Base-by-base conservation (phyloP, 1,140 invertebrate species). In the Lordiphosa mommai region DNA sequence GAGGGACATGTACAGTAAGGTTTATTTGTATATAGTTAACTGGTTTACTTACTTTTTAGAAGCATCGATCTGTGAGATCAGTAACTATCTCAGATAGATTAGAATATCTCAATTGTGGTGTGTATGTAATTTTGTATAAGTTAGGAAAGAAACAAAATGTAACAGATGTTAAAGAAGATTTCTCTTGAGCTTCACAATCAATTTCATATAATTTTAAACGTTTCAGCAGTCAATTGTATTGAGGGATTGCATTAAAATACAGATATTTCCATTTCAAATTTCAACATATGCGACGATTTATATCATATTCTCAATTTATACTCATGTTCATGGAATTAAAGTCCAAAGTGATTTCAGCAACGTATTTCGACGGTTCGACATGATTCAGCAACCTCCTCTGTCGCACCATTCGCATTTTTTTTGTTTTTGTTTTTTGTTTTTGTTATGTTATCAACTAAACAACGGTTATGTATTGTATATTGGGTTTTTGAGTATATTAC, bases 311-410 rank as follows among this genome's bases (percentile, higher is more conserved):
- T 59, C 36, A 41, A 53, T 44, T 37, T 52, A 50, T 44, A 61
- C 50, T 61, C 58, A 55, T 50, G 48, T 50, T 33, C 52, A 66
- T 77, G 60, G 71, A 48, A 61, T 65, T 70, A 48, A 61, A 66
- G 76, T 74, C 76, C 76, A 71, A 80, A 69, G 67, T 64, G 76
- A 76, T 80, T 80, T 80, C 76, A 80, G 76, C 76, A 80, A 80
- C 72, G 56, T 82, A 76, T 70, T 80, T 80, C 61, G 76, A 80
- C 77, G 76, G 76, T 68, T 84, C 61, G 76, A 80, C 76, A 82
- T 71, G 66, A 63, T 71, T 82, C 67, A 71, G 76, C 66, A 80
- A 71, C 72, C 76, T 69, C 67, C 68, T 80, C 76, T 80, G 76
- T 82, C 76, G 76, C 71, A 82, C 76, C 71, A 85, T 77, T 76